Conservation (phyloP, 2,113 vertebrate genomes). For the Gambusia affinis region DNA sequence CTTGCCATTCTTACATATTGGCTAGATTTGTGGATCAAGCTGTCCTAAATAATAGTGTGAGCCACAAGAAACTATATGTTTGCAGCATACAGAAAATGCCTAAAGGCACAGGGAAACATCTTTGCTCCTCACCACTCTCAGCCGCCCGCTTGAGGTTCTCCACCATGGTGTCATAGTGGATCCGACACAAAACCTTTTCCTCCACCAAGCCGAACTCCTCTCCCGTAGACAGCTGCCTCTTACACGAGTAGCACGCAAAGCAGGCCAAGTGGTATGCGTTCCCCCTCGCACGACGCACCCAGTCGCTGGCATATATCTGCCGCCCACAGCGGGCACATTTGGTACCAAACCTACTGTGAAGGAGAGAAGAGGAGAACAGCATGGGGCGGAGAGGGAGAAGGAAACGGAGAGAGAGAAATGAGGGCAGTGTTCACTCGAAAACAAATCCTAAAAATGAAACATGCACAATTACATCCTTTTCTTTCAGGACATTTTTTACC, state of each 20-base stretch:
- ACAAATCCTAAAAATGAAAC: slow-evolving; percentile 6
- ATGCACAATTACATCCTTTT: background rate
- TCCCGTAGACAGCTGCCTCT: slow-evolving; percentile 94
- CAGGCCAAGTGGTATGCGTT: slow-evolving; percentile 97
- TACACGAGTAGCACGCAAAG: slow-evolving; percentile 97
- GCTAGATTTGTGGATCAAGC: background rate
- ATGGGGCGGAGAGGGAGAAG: slow-evolving; percentile 9
- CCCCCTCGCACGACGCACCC: slow-evolving; percentile 93
- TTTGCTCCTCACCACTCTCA: slow-evolving; percentile 86
- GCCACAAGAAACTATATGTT: background rate
- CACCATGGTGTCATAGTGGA: slow-evolving; percentile 98
- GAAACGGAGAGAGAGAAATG: slow-evolving; percentile 22
- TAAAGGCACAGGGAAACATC: background rate
- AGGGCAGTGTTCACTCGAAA: background rate
- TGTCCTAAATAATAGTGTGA: background rate
- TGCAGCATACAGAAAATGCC: background rate
- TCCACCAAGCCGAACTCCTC: slow-evolving; percentile 98
- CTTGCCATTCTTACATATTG: background rate
- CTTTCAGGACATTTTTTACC: background rate
- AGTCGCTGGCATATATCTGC: slow-evolving; percentile 98
- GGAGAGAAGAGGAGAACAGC: slow-evolving; percentile 51
- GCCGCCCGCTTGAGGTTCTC: slow-evolving; percentile 96
- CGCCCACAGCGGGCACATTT: slow-evolving; percentile 95
- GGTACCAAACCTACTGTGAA: slow-evolving; percentile 95
- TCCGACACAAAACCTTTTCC: slow-evolving; percentile 96